Conservation (phyloP, 2,888 invertebrate genomes). For the Tipula vernalis region DNA sequence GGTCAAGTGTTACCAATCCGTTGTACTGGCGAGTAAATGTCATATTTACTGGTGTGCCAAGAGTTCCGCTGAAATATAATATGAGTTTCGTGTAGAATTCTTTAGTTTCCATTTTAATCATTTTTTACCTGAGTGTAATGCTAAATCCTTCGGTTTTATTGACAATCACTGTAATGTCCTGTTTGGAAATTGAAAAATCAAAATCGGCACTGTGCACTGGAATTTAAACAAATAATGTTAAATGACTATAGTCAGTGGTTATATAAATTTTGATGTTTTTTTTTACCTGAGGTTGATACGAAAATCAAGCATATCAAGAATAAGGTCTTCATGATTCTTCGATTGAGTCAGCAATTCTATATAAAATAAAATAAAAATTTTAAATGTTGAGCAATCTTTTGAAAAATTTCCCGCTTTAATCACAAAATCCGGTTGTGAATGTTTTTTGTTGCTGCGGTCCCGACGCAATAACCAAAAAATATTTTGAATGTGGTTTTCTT, state of each 20-base stretch:
- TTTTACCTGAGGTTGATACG: not conserved
- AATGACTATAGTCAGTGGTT: not conserved
- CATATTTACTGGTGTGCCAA: conserved; percentile 29
- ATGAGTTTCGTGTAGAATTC: not conserved
- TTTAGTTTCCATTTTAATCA: not conserved
- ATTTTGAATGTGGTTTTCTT: no score
- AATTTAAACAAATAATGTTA: not conserved
- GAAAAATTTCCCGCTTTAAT: no score
- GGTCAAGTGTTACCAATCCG: conserved; percentile 46
- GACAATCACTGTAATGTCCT: not conserved
- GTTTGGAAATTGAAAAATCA: not conserved
- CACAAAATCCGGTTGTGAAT: no score
- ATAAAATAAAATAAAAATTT: not conserved
- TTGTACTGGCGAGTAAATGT: conserved; percentile 47
- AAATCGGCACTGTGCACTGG: not conserved
- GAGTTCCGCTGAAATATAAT: not conserved
- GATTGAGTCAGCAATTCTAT: not conserved
- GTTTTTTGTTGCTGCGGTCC: no score
- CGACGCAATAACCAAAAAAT: no score
- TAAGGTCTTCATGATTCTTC: not conserved
- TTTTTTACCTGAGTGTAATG: not conserved
- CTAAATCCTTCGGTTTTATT: not conserved
- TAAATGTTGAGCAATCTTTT: no score
- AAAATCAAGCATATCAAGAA: not conserved
- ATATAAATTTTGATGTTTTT: not conserved